Percentiles rank a stretch among this genome's conserved stretches.
phyloP scores from a whole-genome alignment of 2,113 vertebrate genomes.

The Poeciliopsis occidentalis region DNA sequence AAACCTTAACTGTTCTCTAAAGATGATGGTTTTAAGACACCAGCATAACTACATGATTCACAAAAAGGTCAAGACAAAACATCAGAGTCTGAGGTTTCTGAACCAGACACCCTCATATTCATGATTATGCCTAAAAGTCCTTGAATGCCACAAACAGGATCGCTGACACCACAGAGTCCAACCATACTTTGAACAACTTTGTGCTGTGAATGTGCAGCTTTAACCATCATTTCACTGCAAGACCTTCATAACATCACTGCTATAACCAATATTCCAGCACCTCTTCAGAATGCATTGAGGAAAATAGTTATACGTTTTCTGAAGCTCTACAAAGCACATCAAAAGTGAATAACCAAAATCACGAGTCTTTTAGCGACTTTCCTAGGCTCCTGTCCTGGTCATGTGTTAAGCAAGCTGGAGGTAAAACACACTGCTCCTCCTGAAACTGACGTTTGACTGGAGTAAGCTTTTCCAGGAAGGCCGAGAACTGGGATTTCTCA shows the following conservation, averaged over 20 bases:
- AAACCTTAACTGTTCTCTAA: not conserved
- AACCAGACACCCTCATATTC: not conserved
- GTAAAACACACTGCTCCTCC: too few species aligned
- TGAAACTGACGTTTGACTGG: too few species aligned
- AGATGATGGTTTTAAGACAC: not conserved
- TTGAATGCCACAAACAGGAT: not conserved
- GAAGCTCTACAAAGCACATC: not conserved
- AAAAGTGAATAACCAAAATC: not conserved
- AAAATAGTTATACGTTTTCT: not conserved
- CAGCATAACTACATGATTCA: not conserved
- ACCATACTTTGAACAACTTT: not conserved
- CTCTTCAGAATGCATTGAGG: not conserved
- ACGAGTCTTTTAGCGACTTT: not conserved
- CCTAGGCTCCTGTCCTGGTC: too few species aligned
- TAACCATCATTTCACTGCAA: not conserved
- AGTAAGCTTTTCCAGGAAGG: not conserved
- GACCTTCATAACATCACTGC: not conserved
- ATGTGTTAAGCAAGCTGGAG: too few species aligned
- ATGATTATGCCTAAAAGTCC: not conserved
- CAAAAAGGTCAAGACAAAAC: not conserved
- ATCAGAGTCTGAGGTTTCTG: not conserved
- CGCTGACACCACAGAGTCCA: not conserved
- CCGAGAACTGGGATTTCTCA: too few species aligned
- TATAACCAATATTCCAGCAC: not conserved
- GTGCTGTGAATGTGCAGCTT: not conserved